Conservation (phyloP, 2,113 vertebrate genomes). For the Tragelaphus scriptus region DNA sequence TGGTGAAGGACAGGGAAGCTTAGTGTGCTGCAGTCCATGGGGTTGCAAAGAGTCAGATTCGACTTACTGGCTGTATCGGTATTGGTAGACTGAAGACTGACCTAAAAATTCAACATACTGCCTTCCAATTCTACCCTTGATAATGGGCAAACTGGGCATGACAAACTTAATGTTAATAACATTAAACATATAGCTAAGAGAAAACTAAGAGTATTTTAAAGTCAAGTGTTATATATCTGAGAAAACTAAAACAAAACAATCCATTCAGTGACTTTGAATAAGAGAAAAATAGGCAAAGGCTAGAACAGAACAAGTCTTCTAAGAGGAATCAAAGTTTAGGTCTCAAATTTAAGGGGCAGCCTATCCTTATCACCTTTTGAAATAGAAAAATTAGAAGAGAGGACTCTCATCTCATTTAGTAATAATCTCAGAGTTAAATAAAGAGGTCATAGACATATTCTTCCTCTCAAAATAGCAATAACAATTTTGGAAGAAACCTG, state of each 20-base stretch:
- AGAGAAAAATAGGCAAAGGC: neutral
- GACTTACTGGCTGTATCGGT: neutral
- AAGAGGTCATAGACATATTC: neutral
- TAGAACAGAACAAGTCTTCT: neutral
- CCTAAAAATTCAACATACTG: neutral
- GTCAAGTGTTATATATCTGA: neutral
- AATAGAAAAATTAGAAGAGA: neutral
- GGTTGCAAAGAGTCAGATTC: neutral
- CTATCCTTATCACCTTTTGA: neutral
- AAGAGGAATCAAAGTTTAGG: neutral
- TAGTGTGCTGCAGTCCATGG: neutral
- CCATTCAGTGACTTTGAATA: neutral
- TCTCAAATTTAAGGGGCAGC: neutral
- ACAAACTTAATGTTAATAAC: neutral
- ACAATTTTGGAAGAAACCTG: neutral
- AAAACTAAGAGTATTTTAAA: slow-evolving; percentile 3
- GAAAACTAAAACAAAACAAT: neutral
- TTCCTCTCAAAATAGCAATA: neutral
- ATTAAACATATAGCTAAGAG: neutral
- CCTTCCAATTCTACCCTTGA: neutral
- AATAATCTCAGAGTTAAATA: neutral
- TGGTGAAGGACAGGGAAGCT: neutral
- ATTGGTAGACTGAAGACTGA: neutral
- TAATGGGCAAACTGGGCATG: neutral
- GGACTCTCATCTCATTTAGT: neutral